These are phyloP conservation scores for Eudasyphora cyanicolor DNA, from an alignment of 2,888 invertebrate species.

Conservation along the genomic window DNA sequence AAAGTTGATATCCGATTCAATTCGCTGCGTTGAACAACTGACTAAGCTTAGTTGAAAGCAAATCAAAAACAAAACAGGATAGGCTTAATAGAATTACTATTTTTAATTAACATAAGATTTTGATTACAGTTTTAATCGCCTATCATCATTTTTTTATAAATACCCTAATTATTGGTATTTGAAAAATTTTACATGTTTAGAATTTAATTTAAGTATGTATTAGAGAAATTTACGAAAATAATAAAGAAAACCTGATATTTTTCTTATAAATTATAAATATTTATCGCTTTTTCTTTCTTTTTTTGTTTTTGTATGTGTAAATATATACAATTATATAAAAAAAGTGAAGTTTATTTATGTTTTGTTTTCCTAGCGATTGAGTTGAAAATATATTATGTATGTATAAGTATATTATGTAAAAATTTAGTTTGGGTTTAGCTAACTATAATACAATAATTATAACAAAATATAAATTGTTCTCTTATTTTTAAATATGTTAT, in stretches of 20 bases:
- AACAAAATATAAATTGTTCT: conserved; percentile 44
- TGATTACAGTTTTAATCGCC: background rate
- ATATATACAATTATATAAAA: conserved; percentile 15
- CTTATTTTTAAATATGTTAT: background rate
- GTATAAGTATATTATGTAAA: too few relatives aligned
- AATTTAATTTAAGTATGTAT: conserved; percentile 1
- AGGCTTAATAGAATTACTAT: background rate
- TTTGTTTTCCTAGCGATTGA: background rate
- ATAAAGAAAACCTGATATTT: conserved; percentile 6
- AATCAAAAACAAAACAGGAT: background rate
- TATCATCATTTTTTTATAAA: background rate
- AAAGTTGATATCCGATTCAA: too few relatives aligned
- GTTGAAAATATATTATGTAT: conserved; percentile 4
- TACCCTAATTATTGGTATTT: background rate
- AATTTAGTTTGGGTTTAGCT: conserved; percentile 22
- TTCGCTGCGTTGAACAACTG: too few relatives aligned
- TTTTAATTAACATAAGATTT: background rate
- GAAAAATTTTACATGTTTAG: background rate
- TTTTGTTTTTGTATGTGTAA: too few relatives aligned
- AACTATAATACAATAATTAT: conserved; percentile 57
- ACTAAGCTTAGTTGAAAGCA: too few relatives aligned
- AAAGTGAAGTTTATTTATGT: background rate
- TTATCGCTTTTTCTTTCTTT: background rate
- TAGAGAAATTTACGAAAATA: background rate
- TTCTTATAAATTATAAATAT: background rate